phyloP scores from a whole-genome alignment of 2,888 invertebrate genomes.

The Boloria euphrosyne region DNA sequence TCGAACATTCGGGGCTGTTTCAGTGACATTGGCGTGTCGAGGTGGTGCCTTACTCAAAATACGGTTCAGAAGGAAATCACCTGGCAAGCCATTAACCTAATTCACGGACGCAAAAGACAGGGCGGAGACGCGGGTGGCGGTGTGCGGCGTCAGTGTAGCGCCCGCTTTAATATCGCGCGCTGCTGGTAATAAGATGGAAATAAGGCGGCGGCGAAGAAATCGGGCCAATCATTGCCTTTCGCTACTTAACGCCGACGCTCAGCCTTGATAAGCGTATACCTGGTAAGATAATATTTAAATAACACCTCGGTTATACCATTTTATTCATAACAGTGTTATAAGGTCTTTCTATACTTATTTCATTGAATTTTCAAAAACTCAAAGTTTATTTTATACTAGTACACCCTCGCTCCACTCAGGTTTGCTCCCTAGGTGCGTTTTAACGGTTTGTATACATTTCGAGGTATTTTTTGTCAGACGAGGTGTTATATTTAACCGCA shows the following conservation, averaged over 20 bases:
- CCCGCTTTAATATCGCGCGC: slow-evolving; percentile 78
- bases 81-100: slow-evolving; percentile 82
- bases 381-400: not conserved
- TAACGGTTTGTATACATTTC: too few relatives aligned
- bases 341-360: not conserved
- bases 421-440: too few relatives aligned
- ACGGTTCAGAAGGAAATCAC: slow-evolving; percentile 79
- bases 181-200: slow-evolving; percentile 81
- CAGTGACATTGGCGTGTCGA: slow-evolving; percentile 70
- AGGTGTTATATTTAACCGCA: too few relatives aligned
- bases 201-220: slow-evolving; percentile 75
- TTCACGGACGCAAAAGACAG: slow-evolving; percentile 80
- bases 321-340: slow-evolving; percentile 2
- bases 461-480: too few relatives aligned
- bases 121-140: slow-evolving; percentile 73
- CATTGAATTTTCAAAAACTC: not conserved
- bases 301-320: slow-evolving; percentile 34
- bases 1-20: slow-evolving; percentile 61
- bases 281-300: slow-evolving; percentile 40
- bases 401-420: not conserved
- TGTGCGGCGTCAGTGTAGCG: slow-evolving; percentile 49
- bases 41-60: slow-evolving; percentile 71
- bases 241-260: slow-evolving; percentile 60
- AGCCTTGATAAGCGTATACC: slow-evolving; percentile 41
- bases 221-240: slow-evolving; percentile 75